Evolutionary conservation across 2,888 invertebrate species (phyloP), one percentile per base, ranked within the genome.

Genomic region (Lasioglossum malachurum): DNA sequence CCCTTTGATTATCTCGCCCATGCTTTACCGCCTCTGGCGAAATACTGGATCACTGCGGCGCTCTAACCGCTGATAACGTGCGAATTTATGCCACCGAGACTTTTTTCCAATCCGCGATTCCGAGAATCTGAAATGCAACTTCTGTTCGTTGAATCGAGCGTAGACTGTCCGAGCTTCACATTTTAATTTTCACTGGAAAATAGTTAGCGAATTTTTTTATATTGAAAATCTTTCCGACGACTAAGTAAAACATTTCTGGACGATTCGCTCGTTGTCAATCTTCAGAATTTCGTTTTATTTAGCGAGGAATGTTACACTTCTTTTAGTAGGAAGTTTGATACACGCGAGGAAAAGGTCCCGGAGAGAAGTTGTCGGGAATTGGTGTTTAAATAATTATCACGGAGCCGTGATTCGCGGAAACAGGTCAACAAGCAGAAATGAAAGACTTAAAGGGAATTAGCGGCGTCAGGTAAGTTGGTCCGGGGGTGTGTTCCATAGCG

Each of bases 361-460:
- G 23, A 10, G 8, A 5, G 19, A 69, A 41, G 12, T 38, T 12
- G n/a, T n/a, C 53, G 53, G 12, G 10, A 14, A 35, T 69, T 38
- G 41, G 35, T n/a, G 69, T 38, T 69, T 23, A 38, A 69, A 69
- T 41, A 41, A 69, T 69, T 35, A 35, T 67, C 69, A 38, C 69
- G 41, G 1, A 38, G 38, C 12, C n/a, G 41, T n/a, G 69, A 69
- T 69, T 38, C 35, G 35, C 12, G 69, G 69, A 69, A 69, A 38
- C 69, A 69, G 69, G 69, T n/a, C 69, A 69, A 69, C 69, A 69
- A 38, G 69, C 69, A 69, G 69, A 38, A 69, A 69, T 23, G 69
- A 38, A 69, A 69, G 41, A 69, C 69, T 69, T 69, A 41, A 69
- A 35, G 41, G 38, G 69, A 69, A 69, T 38, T 69, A 69, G 69